phyloP scores from a whole-genome alignment of 1,140 invertebrate species.

The Lepidostoma basale region DNA sequence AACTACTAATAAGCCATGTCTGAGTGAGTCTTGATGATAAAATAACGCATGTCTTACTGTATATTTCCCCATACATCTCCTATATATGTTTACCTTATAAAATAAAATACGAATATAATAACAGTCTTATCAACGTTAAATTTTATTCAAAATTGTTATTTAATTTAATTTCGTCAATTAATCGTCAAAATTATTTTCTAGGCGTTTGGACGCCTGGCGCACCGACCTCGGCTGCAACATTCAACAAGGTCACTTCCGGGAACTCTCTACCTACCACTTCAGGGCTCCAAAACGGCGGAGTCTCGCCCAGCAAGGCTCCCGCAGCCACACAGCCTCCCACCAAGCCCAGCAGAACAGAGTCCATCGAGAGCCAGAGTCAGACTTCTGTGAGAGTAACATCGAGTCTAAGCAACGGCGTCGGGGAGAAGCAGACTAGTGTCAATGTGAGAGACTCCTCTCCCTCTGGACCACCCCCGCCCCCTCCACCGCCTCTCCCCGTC shows the following conservation, averaged over 20 bases:
- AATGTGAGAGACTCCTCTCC: slow-evolving; percentile 30
- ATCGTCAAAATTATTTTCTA: too few relatives aligned
- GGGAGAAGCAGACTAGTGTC: slow-evolving; percentile 11
- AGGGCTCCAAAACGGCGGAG: not conserved
- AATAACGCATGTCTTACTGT: too few relatives aligned
- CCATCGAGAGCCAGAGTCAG: slow-evolving; percentile 4
- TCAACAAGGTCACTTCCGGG: not conserved
- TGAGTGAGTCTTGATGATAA: too few relatives aligned
- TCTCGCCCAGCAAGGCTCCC: not conserved
- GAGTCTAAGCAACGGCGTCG: slow-evolving; percentile 50
- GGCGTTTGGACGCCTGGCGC: slow-evolving; percentile 60
- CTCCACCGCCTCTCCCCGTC: slow-evolving; percentile 67
- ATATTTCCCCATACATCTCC: too few relatives aligned
- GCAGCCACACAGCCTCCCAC: not conserved
- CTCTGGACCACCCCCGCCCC: slow-evolving; percentile 54
- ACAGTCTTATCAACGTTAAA: too few relatives aligned
- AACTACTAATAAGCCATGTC: too few relatives aligned
- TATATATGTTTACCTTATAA: too few relatives aligned
- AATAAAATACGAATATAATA: too few relatives aligned
- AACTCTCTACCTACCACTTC: not conserved
- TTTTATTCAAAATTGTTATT: too few relatives aligned
- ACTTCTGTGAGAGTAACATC: not conserved
- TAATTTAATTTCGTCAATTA: too few relatives aligned
- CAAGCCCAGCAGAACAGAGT: not conserved
- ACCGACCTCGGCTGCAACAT: not conserved